These are phyloP conservation scores for Tetramorium bicarinatum DNA, from an alignment of 2,888 invertebrate species.

Conservation along the genomic window DNA sequence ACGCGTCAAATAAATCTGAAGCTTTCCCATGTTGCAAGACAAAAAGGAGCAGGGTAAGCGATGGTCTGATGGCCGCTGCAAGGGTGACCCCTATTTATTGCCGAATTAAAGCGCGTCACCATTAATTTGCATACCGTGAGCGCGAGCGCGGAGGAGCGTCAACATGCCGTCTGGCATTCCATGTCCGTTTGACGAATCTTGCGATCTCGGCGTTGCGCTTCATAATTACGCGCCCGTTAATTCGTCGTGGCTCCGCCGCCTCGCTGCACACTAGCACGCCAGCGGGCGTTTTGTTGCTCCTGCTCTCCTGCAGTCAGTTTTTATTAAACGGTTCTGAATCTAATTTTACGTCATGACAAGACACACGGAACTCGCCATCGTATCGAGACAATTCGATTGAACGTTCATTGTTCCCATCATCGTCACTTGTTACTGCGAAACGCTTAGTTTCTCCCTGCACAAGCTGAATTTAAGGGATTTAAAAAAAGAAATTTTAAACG, in stretches of 20 bases:
- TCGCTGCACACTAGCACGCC: constrained; percentile 14
- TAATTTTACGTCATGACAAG: constrained; percentile 44
- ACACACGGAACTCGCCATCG: constrained; percentile 5
- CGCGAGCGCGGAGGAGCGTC: constrained; percentile 70
- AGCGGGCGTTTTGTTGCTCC: constrained; percentile 26
- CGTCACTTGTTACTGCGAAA: neutral
- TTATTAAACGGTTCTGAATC: constrained; percentile 40
- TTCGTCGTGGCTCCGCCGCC: constrained; percentile 54
- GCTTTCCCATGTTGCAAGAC: constrained; percentile 85
- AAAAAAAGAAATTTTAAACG: neutral
- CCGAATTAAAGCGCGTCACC: constrained; percentile 86
- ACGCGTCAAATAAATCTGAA: constrained; percentile 86
- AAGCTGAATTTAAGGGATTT: neutral
- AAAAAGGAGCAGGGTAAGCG: constrained; percentile 83
- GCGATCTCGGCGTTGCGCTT: constrained; percentile 55
- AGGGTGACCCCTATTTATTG: constrained; percentile 86
- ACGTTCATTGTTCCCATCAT: neutral
- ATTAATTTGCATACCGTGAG: constrained; percentile 85
- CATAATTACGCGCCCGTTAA: constrained; percentile 63
- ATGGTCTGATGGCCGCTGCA: constrained; percentile 83
- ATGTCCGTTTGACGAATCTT: constrained; percentile 53
- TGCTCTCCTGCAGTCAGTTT: constrained; percentile 35
- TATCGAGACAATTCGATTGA: constrained; percentile 12
- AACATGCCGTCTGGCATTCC: constrained; percentile 62
- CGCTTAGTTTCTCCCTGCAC: neutral